These are phyloP conservation scores for Platanista minor DNA, from an alignment of 2,113 vertebrate species.

Conservation along the genomic window DNA sequence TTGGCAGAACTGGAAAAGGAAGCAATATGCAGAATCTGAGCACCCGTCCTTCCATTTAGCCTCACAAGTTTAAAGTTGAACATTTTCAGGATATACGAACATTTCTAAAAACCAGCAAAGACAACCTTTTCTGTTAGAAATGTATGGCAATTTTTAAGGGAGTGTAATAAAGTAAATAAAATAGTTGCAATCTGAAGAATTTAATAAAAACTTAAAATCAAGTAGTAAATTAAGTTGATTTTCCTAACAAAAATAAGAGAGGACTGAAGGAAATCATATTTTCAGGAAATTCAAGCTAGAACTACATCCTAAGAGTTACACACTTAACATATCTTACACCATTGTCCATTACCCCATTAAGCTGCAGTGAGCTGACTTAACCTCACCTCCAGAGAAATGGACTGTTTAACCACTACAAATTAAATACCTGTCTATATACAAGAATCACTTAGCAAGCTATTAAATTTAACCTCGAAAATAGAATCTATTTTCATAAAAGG, in stretches of 20 bases:
- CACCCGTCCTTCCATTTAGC: neutral
- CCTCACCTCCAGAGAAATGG: neutral
- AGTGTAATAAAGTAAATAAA: neutral
- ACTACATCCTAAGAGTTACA: neutral
- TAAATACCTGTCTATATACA: neutral
- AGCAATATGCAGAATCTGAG: neutral
- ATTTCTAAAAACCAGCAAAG: neutral
- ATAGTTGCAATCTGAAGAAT: neutral
- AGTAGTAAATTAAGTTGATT: neutral
- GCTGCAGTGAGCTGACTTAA: neutral
- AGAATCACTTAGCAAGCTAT: neutral
- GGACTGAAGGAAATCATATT: neutral
- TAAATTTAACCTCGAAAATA: neutral
- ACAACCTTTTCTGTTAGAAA: neutral
- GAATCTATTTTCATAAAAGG: neutral
- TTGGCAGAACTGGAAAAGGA: conserved; percentile 87
- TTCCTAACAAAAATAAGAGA: neutral
- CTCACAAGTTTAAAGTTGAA: neutral
- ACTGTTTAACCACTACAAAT: neutral
- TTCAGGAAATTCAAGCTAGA: neutral
- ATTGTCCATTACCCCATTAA: neutral
- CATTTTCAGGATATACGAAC: neutral
- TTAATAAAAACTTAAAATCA: neutral
- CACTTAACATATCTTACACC: neutral
- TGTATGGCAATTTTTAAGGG: neutral